phyloP scores from a whole-genome alignment of 1,140 invertebrate genomes.

The Zeugodacus cucurbitae region DNA sequence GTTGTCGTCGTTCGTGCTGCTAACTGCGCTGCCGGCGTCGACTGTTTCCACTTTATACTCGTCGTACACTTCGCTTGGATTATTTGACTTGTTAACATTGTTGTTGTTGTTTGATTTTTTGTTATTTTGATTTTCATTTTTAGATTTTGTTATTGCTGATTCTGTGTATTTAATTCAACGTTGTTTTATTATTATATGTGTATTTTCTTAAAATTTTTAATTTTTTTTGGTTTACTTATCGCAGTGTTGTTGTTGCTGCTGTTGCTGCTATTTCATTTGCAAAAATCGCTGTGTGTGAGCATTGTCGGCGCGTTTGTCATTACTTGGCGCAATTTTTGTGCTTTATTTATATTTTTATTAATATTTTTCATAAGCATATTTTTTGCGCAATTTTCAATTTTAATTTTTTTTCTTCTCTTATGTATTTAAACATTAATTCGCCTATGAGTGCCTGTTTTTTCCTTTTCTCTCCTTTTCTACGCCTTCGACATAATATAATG shows the following conservation, averaged over 20 bases:
- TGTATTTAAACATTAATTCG: neutral
- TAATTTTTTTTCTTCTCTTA: neutral
- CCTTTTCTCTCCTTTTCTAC: neutral
- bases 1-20: neutral
- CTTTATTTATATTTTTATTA: neutral
- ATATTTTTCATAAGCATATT: neutral
- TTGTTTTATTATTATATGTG: neutral
- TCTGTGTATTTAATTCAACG: neutral
- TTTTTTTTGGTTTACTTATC: neutral
- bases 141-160: conserved; percentile 13
- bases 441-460: neutral
- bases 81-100: neutral
- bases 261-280: neutral
- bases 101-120: conserved; percentile 34
- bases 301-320: neutral
- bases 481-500: neutral
- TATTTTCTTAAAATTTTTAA: neutral
- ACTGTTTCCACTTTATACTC: neutral
- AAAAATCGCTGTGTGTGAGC: neutral
- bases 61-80: neutral
- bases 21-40: neutral
- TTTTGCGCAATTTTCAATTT: neutral
- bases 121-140: conserved; percentile 8
- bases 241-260: neutral
- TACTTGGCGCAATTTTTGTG: neutral